Base-by-base conservation (phyloP, 2,797 vertebrate genomes). In the Philypnodon macrostomus region DNA sequence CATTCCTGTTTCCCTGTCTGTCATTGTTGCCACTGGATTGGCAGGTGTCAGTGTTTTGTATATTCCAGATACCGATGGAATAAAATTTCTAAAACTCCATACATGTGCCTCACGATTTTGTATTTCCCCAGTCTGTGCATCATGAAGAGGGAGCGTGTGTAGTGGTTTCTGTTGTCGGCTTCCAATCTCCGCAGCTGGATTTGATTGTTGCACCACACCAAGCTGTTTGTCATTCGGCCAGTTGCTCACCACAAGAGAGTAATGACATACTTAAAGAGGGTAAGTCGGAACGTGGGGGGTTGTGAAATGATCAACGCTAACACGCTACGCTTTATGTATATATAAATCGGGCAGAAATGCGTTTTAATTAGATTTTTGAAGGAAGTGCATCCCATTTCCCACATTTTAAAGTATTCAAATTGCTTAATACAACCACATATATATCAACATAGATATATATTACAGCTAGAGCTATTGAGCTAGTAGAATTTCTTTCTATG, bases 1-100 rank as follows among this genome's bases (percentile, higher is more conserved):
- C 63, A 58, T 67, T 72, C 77, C 69, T 65, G 38, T 85, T 71
- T 77, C 75, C 67, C 80, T 59, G 63, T 69, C 80, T 67, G 63
- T 87, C 85, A 83, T 63, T 85, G 88, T 90, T 91, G 89, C 91
- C 87, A 75, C 88, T 92, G 91, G 90, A 88, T 90, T 92, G 90
- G 90, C 91, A 90, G 86, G 81, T 89, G 87, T 90, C 78, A 78
- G 80, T 90, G 86, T 91, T 91, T 89, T 92, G 87, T 91, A 89
- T 87, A 89, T 90, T 90, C 91, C 85, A 89, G 85, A 80, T 88
- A 85, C 72, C 58, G 58, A 81, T 84, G 69, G 67, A 90, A 90
- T 88, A 90, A 90, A 83, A 69, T 11, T 21, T 39, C 24, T 23
- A 7, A 23, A 23, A 21, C 12, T n/a, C n/a, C 12, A 1, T 29